Evolutionary conservation across 2,888 invertebrate genomes (phyloP), one percentile per base, ranked within the genome.

Genomic region (Chymomyza procnemis): DNA sequence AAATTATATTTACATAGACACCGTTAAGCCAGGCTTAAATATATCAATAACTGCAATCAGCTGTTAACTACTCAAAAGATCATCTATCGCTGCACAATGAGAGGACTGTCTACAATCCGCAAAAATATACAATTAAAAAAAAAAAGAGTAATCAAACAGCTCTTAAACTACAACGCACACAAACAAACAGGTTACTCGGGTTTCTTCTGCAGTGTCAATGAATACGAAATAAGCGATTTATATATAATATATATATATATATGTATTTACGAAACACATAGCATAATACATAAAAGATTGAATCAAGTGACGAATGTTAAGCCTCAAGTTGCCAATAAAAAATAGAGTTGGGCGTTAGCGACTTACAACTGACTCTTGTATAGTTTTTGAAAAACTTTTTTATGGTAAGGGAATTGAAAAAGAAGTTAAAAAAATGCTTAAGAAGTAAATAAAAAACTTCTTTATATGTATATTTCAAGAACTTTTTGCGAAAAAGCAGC

Each of bases 151-250:
- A 57, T 50, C 57, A 50, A 58, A 57, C 64, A 50, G 57, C 48
- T 47, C 50, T 14, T 0, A 19, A 12, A 16, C 50, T 14, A 50
- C 18, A 19, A 50, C 50, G 8, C 54, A 76, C 66, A 71, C 67
- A 74, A 76, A 74, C 78, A 82, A 83, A 86, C 83, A 73, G 83
- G 83, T 83, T 86, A 78, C 87, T 85, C 87, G 78, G 72, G 83
- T 86, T 83, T 86, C 87, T 73, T 83, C 87, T 83, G 79, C 80
- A 78, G 66, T 86, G 85, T 83, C 83, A 86, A 84, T 86, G 85
- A 84, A 86, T 79, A 74, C 19, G 41, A 64, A 66, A 67, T 57
- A 63, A 66, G 55, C 63, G 54, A 26, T 26, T 26, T 21, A 8
- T 50, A 54, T 30, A 56, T 30, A 16, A 54, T 41, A 34, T 46